Conservation (phyloP, 2,888 invertebrate species). For the Epirrhoe alternata region DNA sequence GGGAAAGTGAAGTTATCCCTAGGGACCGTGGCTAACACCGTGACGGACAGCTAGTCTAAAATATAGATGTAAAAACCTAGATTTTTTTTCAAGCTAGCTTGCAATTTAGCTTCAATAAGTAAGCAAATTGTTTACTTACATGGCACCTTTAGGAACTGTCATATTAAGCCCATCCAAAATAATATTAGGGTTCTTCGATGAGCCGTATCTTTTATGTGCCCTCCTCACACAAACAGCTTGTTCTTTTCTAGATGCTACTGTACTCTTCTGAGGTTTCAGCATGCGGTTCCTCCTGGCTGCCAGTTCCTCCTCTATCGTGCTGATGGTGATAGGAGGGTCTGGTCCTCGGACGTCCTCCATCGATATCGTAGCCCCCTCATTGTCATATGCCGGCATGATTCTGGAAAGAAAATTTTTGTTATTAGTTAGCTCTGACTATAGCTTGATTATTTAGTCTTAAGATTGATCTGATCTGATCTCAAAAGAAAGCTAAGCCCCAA, state of each 20-base stretch:
- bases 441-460: too few species aligned
- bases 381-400: slow-evolving; percentile 81
- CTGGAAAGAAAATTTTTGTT: slow-evolving; percentile 21
- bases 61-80: too few species aligned
- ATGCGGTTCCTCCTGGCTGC: slow-evolving; percentile 62
- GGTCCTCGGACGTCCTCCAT: slow-evolving; percentile 73
- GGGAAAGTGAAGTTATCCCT: too few species aligned
- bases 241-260: slow-evolving; percentile 88
- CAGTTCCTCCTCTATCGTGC: slow-evolving; percentile 67
- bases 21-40: too few species aligned
- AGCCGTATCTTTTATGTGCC: slow-evolving; percentile 94
- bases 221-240: slow-evolving; percentile 94
- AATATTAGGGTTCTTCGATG: slow-evolving; percentile 90
- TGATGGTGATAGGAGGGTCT: slow-evolving; percentile 61
- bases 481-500: too few species aligned
- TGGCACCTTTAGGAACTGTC: slow-evolving; percentile 95
- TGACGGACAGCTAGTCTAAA: too few species aligned
- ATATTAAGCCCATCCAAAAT: slow-evolving; percentile 95
- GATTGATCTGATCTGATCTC: too few species aligned
- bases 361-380: slow-evolving; percentile 79
- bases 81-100: too few species aligned
- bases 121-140: slow-evolving; percentile 77
- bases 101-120: too few species aligned
- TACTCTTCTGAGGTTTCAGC: slow-evolving; percentile 87
- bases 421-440: too few species aligned